A percentile compares a stretch with the other conserved stretches of the same genome.
phyloP scores from a whole-genome alignment of 2,888 invertebrate genomes.

The Drosophila cognata region DNA sequence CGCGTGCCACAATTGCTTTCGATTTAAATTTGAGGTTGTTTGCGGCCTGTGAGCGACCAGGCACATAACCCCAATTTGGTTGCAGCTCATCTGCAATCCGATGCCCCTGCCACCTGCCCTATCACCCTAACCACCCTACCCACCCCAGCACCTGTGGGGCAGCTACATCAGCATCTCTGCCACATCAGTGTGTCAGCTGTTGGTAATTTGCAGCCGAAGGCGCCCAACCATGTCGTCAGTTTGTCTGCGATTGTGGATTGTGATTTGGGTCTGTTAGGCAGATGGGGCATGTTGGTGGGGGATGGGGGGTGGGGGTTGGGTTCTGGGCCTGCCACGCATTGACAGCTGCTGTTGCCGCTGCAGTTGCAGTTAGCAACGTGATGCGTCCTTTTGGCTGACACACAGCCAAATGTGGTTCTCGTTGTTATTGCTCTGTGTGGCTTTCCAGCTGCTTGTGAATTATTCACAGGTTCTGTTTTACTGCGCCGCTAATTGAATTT shows the following conservation, averaged over 20 bases:
- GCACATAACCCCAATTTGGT: constrained; percentile 69
- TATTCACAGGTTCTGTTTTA: background rate
- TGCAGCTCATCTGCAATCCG: constrained; percentile 9
- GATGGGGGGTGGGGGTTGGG: no score
- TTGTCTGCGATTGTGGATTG: constrained; percentile 50
- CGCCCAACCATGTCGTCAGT: constrained; percentile 46
- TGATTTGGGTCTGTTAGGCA: background rate
- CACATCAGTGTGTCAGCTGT: constrained; percentile 71
- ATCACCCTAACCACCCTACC: constrained; percentile 1
- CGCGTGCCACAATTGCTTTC: constrained; percentile 4
- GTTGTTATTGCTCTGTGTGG: constrained; percentile 2
- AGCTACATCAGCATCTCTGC: background rate
- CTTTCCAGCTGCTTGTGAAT: constrained; percentile 11
- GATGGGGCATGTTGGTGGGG: background rate
- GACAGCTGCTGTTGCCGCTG: constrained; percentile 46
- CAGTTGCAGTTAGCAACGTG: constrained; percentile 25
- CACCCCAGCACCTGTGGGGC: constrained; percentile 47
- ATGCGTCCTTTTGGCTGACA: constrained; percentile 31
- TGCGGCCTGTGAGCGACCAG: constrained; percentile 36
- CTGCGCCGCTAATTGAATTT: constrained; percentile 8
- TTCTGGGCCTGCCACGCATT: constrained; percentile 27
- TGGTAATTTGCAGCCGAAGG: constrained; percentile 67
- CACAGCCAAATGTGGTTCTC: background rate
- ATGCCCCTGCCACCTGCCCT: background rate
- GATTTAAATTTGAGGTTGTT: constrained; percentile 11